Evolutionary conservation across 2,113 vertebrate genomes (phyloP).

Genomic region (Athene cunicularia): DNA sequence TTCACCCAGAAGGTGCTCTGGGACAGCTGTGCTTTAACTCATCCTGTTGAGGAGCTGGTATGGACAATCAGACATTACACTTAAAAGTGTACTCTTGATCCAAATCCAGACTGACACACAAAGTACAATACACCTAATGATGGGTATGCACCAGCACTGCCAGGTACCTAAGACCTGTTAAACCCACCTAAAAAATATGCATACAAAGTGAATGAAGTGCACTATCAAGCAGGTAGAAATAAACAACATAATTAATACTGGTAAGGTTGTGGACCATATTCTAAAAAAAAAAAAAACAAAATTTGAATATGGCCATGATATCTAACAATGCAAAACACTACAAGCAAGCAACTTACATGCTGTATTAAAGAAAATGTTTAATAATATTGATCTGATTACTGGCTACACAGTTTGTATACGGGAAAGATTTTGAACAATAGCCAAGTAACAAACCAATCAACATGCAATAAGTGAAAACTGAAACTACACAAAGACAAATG

Average conservation of each 20-base stretch:
- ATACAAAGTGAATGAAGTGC: neutral
- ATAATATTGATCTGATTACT: neutral
- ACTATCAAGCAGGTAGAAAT: neutral
- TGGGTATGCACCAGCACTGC: fast-evolving
- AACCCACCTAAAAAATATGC: neutral
- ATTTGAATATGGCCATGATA: neutral
- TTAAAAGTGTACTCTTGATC: neutral
- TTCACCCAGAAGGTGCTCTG: neutral
- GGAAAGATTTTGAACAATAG: neutral
- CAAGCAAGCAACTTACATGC: fast-evolving
- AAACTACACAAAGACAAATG: neutral
- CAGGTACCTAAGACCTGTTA: neutral
- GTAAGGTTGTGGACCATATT: neutral
- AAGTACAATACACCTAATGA: neutral
- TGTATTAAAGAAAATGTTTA: neutral
- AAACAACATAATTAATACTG: neutral
- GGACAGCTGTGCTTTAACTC: neutral
- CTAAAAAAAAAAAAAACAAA: neutral
- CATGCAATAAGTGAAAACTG: neutral
- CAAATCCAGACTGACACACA: neutral
- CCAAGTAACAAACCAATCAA: neutral
- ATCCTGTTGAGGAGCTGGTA: fast-evolving
- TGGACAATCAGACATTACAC: neutral
- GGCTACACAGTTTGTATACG: neutral
- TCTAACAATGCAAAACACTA: neutral